Base-by-base conservation (phyloP, 2,888 invertebrate genomes). In the Synanthedon myopaeformis region DNA sequence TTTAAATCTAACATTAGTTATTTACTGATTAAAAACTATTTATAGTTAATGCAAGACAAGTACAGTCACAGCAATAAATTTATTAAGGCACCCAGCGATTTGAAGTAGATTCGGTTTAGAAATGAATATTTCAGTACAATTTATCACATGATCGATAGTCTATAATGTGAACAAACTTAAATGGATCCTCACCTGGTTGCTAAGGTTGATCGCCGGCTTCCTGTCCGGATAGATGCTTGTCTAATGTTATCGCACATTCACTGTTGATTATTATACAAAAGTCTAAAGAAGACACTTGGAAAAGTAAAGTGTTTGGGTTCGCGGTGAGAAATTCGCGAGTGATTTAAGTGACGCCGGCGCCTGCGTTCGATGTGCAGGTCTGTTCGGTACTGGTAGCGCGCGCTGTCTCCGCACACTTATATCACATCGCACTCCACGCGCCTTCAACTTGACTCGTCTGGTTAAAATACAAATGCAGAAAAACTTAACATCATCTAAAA, bases 361-460 rank as follows among this genome's bases (percentile, higher is more conserved):
- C 75, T 82, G 82, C 72, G 73, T 79, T 80, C 78, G 63, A 69
- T 71, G 65, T 62, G 71, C 66, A 67, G 75, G 74, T 71, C 71
- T 78, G 75, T 69, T 74, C 67, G 70, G 71, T 82, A 87, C 86
- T 87, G 83, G 65, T 79, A 70, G 75, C 78, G 82, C 82, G 83
- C 83, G 83, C 69, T 66, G 61, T 59, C 65, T 61, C 60, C 71
- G 56, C 72, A 63, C 76, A 75, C 83, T 86, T 87, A 79, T 86
- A 87, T 84, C 81, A 86, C 72, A 80, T 83, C 79, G 77, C 72
- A 72, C 70, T 70, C 68, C 70, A 66, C 71, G 70, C 76, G 74
- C 81, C 83, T 83, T 82, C 75, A 83, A 82, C 83, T 83, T 85
- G 81, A 83, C 82, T 79, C 67, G 68, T 72, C 5, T n/a, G 23